Percentiles rank a stretch among this genome's conserved stretches.
Evolutionary conservation across 2,888 invertebrate species (phyloP).

Genomic region (Harmothoe impar): DNA sequence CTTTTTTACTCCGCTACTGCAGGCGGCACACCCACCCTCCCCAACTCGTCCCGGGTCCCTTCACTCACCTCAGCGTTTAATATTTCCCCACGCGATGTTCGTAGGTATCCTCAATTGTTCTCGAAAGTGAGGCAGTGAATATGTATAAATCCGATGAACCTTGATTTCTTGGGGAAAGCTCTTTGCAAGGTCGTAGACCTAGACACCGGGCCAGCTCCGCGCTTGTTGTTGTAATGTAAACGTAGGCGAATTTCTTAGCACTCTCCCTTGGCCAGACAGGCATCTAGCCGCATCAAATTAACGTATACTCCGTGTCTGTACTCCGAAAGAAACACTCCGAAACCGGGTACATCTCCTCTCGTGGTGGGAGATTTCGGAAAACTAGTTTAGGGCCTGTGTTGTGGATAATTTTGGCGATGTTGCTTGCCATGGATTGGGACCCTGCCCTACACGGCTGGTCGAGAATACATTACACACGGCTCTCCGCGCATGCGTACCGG

Average conservation of each 20-base stretch:
- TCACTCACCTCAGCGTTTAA: too few relatives aligned
- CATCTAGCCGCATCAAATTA: neutral
- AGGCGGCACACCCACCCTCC: too few relatives aligned
- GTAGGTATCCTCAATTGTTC: too few relatives aligned
- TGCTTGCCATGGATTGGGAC: slow-evolving; percentile 23
- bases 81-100: too few relatives aligned
- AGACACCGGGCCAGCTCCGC: neutral
- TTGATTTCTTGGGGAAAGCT: neutral
- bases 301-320: slow-evolving; percentile 14
- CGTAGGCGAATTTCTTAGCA: slow-evolving; percentile 6
- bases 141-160: neutral
- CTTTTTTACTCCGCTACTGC: too few relatives aligned
- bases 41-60: too few relatives aligned
- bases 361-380: neutral
- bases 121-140: too few relatives aligned
- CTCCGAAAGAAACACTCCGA: neutral
- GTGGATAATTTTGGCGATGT: neutral
- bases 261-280: neutral
- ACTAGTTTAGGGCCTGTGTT: neutral
- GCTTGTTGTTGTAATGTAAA: neutral
- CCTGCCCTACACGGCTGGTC: slow-evolving; percentile 23
- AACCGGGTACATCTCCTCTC: neutral
- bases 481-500: neutral
- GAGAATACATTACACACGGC: neutral
- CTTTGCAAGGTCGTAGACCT: neutral